Conservation (phyloP, 2,888 invertebrate genomes). For the Agrilus biguttatus region DNA sequence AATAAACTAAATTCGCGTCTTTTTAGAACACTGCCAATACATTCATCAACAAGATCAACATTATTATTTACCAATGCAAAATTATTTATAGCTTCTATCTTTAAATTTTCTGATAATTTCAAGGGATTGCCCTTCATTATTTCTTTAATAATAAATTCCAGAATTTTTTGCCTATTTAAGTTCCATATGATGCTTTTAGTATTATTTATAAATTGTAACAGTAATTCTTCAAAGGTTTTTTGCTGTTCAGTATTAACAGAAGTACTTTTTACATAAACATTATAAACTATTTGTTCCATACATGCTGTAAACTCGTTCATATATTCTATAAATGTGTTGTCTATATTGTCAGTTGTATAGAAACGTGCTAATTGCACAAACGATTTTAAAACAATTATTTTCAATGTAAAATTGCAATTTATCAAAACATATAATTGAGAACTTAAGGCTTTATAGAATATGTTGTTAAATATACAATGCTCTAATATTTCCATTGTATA, state of each 20-base stretch:
- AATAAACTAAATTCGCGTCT: too few relatives aligned
- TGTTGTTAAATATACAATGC: constrained; percentile 13
- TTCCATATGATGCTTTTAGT: too few relatives aligned
- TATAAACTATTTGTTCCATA: constrained; percentile 19
- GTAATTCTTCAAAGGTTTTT: constrained; percentile 12
- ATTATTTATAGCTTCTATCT: background rate
- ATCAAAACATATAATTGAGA: constrained; percentile 7
- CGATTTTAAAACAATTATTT: constrained; percentile 8
- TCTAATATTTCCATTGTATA: constrained; percentile 13
- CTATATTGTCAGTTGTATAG: too few relatives aligned
- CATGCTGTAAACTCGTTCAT: constrained; percentile 3
- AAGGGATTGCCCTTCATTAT: too few relatives aligned
- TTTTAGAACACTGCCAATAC: too few relatives aligned
- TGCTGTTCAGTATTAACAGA: constrained; percentile 8
- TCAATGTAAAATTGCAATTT: constrained; percentile 7
- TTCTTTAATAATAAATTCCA: too few relatives aligned
- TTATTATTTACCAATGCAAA: constrained; percentile 4
- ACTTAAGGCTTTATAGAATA: constrained; percentile 1
- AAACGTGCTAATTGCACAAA: constrained; percentile 2
- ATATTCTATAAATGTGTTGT: constrained; percentile 4
- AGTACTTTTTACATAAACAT: constrained; percentile 14
- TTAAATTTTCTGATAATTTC: too few relatives aligned
- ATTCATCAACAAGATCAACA: too few relatives aligned
- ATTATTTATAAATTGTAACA: background rate
- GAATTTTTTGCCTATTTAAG: too few relatives aligned